Conservation (phyloP, 2,113 vertebrate species). For the Sorex araneus region DNA sequence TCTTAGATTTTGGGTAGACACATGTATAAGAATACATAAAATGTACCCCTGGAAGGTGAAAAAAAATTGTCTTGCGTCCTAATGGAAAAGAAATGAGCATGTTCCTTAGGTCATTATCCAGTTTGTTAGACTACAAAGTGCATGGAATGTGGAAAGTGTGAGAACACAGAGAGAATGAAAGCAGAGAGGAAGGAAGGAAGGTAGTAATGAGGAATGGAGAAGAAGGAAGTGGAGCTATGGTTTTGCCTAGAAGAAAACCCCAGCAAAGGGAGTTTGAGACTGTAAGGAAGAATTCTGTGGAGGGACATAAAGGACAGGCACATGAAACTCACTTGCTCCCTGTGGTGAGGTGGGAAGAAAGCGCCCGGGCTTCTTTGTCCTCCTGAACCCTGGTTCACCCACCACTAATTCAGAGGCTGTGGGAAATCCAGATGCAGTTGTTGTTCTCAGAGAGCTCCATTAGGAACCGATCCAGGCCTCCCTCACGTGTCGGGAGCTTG, state of each 20-base stretch:
- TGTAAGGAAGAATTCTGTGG: neutral
- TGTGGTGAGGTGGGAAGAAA: constrained; percentile 28
- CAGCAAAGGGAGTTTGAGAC: constrained; percentile 11
- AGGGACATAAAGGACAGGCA: neutral
- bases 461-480: constrained; percentile 71
- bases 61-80: constrained; percentile 19
- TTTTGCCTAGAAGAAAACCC: neutral
- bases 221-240: too few relatives aligned
- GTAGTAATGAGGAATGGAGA: neutral
- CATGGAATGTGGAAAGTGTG: neutral
- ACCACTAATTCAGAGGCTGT: constrained; percentile 35
- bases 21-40: constrained; percentile 59
- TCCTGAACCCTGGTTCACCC: constrained; percentile 67
- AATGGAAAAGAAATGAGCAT: neutral
- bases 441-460: constrained; percentile 61
- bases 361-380: neutral
- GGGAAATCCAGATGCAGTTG: constrained; percentile 74
- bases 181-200: neutral
- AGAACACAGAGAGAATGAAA: neutral
- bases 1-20: constrained; percentile 64
- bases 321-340: neutral
- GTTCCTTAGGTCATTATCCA: neutral
- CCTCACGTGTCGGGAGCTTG: constrained; percentile 56
- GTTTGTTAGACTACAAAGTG: neutral
- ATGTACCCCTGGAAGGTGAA: constrained; percentile 65